Evolutionary conservation across 2,113 vertebrate species (phyloP).

Genomic region (Galemys pyrenaicus): DNA sequence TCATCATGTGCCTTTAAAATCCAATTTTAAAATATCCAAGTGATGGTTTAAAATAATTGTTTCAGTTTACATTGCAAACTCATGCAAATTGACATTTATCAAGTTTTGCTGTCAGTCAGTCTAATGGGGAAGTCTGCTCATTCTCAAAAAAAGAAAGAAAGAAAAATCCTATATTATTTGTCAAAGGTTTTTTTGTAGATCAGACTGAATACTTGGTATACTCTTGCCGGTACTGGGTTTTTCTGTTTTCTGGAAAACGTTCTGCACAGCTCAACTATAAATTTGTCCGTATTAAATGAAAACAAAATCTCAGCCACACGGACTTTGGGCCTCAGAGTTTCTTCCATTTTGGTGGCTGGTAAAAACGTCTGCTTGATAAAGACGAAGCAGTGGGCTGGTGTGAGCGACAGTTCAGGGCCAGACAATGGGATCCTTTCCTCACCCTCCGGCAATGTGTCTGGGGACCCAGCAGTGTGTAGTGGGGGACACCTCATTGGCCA

Average conservation of each 20-base stretch:
- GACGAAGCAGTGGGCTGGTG: slow-evolving; percentile 38
- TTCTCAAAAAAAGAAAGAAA: neutral
- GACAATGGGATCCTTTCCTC: slow-evolving; percentile 46
- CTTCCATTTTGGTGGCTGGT: neutral
- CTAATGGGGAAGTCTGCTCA: slow-evolving; percentile 38
- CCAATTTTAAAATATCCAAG: slow-evolving; percentile 47
- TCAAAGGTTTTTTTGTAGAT: neutral
- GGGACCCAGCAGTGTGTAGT: slow-evolving; percentile 23
- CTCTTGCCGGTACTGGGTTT: neutral
- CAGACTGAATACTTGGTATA: slow-evolving; percentile 4
- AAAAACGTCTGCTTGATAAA: slow-evolving; percentile 44
- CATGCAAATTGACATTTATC: slow-evolving; percentile 58
- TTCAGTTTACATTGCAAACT: slow-evolving; percentile 64
- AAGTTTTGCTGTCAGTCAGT: neutral
- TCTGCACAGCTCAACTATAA: slow-evolving; percentile 13
- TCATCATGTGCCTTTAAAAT: slow-evolving; percentile 38
- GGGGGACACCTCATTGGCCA: neutral
- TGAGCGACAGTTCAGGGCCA: slow-evolving; percentile 8
- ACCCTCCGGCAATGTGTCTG: slow-evolving; percentile 53
- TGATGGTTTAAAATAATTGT: slow-evolving; percentile 57
- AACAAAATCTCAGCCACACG: neutral
- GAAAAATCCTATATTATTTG: slow-evolving; percentile 18
- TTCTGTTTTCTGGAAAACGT: neutral
- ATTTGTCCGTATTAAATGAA: neutral
- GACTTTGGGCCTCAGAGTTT: neutral